A percentile compares a stretch with the other conserved stretches of the same genome.
phyloP scores from a whole-genome alignment of 2,888 invertebrate genomes.

The Nephrotoma appendiculata region DNA sequence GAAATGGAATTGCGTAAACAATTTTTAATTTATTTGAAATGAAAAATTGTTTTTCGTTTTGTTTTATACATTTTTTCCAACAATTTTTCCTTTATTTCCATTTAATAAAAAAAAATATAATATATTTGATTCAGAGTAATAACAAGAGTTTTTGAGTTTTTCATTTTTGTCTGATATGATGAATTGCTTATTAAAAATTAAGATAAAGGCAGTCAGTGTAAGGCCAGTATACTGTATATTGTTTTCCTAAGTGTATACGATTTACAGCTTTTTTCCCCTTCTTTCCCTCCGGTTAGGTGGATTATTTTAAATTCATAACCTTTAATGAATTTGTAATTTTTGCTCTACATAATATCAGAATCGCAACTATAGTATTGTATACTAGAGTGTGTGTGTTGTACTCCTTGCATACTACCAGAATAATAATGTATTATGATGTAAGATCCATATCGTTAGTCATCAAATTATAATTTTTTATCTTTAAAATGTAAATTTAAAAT shows the following conservation, averaged over 20 bases:
- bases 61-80: neutral
- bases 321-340: too few relatives aligned
- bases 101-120: neutral
- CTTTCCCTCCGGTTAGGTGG: too few relatives aligned
- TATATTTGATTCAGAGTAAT: neutral
- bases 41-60: neutral
- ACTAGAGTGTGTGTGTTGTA: neutral
- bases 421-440: neutral
- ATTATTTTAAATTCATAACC: too few relatives aligned
- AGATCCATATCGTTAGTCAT: neutral
- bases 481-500: neutral
- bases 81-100: neutral
- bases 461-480: neutral
- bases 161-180: neutral
- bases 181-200: neutral
- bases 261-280: too few relatives aligned
- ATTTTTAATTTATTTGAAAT: neutral
- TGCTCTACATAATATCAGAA: neutral
- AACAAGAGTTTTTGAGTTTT: neutral
- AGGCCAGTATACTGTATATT: neutral
- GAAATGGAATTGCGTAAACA: neutral
- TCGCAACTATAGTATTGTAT: neutral
- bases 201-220: neutral
- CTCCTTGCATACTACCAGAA: too few relatives aligned
- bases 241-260: too few relatives aligned